A percentile compares a stretch with the other conserved stretches of the same genome.
Evolutionary conservation across 2,113 vertebrate species (phyloP).

Genomic region (Laticauda colubrina): DNA sequence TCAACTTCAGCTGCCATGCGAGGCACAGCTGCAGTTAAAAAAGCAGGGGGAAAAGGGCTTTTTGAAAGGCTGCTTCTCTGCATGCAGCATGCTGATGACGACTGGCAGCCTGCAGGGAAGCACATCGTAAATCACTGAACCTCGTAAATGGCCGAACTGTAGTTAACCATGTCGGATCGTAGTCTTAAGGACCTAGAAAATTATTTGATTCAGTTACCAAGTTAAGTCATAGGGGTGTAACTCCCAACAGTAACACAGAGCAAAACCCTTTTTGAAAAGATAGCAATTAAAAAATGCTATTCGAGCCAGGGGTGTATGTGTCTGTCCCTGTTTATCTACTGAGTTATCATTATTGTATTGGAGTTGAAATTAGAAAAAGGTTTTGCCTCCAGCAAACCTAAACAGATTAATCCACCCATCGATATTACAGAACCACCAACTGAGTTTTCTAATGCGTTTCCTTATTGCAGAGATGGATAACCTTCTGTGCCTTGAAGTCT

Average conservation of each 20-base stretch:
- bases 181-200: neutral
- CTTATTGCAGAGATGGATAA: neutral
- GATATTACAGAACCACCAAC: neutral
- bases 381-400: neutral
- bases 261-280: neutral
- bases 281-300: neutral
- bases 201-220: neutral
- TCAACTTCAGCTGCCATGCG: too few relatives aligned
- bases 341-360: neutral
- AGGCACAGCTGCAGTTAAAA: too few relatives aligned
- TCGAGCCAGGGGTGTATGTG: too few relatives aligned
- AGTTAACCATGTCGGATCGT: too few relatives aligned
- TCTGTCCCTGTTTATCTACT: neutral
- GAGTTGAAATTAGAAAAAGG: neutral
- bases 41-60: too few relatives aligned
- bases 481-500: neutral
- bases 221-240: neutral
- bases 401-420: neutral
- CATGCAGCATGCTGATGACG: too few relatives aligned
- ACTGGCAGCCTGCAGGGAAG: too few relatives aligned
- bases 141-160: too few relatives aligned
- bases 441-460: neutral
- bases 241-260: neutral
- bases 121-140: too few relatives aligned
- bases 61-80: too few relatives aligned